A percentile compares a stretch with the other conserved stretches of the same genome.
Evolutionary conservation across 2,797 vertebrate species (phyloP).

Genomic region (Pipistrellus nathusii): DNA sequence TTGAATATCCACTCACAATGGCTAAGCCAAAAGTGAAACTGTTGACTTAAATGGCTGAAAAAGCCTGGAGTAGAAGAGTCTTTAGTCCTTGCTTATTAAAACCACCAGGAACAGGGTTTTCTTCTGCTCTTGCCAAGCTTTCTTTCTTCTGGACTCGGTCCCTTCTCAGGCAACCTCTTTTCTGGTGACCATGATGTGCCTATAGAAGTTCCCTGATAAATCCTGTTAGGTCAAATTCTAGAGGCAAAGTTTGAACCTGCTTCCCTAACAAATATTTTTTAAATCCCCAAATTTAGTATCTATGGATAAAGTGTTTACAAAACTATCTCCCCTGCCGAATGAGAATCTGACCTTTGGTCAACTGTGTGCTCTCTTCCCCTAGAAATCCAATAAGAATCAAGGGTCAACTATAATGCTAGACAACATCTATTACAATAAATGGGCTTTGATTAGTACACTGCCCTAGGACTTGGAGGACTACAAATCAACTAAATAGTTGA

Average conservation of each 20-base stretch:
- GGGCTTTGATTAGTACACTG: neutral
- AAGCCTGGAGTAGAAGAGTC: neutral
- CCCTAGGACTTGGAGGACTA: neutral
- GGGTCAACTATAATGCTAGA: neutral
- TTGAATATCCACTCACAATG: neutral
- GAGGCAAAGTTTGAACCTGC: neutral
- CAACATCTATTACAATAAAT: slow-evolving; percentile 19
- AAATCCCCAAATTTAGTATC: neutral
- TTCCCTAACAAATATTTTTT: slow-evolving; percentile 5
- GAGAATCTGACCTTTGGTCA: slow-evolving; percentile 30
- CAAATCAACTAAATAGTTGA: neutral
- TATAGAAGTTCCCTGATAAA: neutral
- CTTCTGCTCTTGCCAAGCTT: neutral
- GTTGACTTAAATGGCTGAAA: slow-evolving; percentile 31
- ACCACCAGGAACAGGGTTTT: neutral
- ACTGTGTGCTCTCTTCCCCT: neutral
- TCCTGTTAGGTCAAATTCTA: slow-evolving; percentile 37
- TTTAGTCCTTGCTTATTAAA: slow-evolving; percentile 7
- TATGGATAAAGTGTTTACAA: slow-evolving; percentile 48
- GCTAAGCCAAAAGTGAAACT: slow-evolving; percentile 34
- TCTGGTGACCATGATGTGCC: neutral
- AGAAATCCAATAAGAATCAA: neutral
- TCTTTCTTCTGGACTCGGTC: neutral
- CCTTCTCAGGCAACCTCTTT: neutral
- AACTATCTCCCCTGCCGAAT: neutral